phyloP scores from a whole-genome alignment of 2,888 invertebrate genomes.

The Agrotis puta region DNA sequence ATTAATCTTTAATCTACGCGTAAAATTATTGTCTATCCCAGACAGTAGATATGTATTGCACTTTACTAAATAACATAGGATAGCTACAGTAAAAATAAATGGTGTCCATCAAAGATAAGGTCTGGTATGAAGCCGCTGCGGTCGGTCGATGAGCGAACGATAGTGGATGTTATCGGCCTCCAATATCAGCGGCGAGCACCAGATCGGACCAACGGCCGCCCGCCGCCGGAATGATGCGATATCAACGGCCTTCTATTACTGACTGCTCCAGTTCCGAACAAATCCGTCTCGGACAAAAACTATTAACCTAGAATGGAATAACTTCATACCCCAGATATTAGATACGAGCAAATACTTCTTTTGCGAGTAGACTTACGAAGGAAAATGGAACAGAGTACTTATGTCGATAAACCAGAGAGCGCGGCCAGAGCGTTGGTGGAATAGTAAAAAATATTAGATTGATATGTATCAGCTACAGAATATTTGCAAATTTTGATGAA shows the following conservation, averaged over 20 bases:
- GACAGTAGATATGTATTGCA: not conserved
- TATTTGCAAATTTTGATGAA: not conserved
- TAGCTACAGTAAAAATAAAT: slow-evolving; percentile 51
- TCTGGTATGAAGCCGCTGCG: slow-evolving; percentile 22
- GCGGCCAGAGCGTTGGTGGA: too few relatives aligned
- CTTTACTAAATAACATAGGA: slow-evolving; percentile 8
- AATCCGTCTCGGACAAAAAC: slow-evolving; percentile 41
- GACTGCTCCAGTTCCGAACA: slow-evolving; percentile 20
- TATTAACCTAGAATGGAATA: slow-evolving; percentile 25
- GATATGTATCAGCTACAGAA: too few relatives aligned
- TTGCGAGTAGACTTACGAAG: not conserved
- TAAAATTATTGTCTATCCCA: not conserved
- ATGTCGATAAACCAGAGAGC: too few relatives aligned
- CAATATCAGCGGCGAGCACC: slow-evolving; percentile 33
- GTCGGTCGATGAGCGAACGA: slow-evolving; percentile 34
- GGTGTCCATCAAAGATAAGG: slow-evolving; percentile 45
- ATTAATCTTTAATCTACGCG: too few relatives aligned
- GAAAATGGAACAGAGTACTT: not conserved
- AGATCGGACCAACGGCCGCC: slow-evolving; percentile 7
- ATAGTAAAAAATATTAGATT: too few relatives aligned
- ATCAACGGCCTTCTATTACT: slow-evolving; percentile 49
- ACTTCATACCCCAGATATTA: slow-evolving; percentile 8
- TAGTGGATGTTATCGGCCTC: slow-evolving; percentile 42
- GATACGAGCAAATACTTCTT: not conserved
- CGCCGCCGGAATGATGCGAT: slow-evolving; percentile 37